phyloP scores from a whole-genome alignment of 2,797 vertebrate genomes.

The Catharus ustulatus region DNA sequence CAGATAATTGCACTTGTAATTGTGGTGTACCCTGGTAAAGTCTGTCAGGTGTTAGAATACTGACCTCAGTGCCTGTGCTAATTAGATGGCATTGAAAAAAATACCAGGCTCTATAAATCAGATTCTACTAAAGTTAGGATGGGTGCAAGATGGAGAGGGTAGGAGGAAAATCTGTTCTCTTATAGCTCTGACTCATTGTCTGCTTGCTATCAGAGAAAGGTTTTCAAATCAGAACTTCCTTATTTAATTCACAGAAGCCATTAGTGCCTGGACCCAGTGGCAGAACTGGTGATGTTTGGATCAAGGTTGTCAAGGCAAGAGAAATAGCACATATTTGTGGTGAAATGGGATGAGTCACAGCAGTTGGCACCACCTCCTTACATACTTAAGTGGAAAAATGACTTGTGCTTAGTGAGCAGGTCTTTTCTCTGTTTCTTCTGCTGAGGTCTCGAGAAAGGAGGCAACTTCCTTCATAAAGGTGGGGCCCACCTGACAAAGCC shows the following conservation, averaged over 20 bases:
- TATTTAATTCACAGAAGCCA: conserved; percentile 18
- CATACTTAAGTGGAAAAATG: neutral
- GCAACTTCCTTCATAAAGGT: neutral
- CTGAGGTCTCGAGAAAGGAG: neutral
- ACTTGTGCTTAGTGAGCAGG: neutral
- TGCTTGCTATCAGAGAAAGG: conserved; percentile 10
- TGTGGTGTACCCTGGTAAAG: neutral
- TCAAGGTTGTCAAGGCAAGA: neutral
- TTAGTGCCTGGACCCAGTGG: neutral
- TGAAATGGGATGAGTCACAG: neutral
- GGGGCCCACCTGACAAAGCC: neutral
- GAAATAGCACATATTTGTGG: neutral
- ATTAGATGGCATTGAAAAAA: conserved; percentile 37
- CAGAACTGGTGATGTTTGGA: neutral
- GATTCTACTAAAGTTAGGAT: neutral
- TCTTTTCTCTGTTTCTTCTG: neutral
- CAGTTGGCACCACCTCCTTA: neutral
- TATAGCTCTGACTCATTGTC: conserved; percentile 28
- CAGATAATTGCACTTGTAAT: conserved; percentile 39
- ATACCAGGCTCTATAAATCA: neutral
- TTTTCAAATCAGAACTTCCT: neutral
- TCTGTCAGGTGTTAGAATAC: conserved; percentile 39
- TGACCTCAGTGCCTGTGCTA: conserved; percentile 23
- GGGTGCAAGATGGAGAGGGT: neutral
- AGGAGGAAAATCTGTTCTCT: conserved; percentile 41